These are phyloP conservation scores for Archilochus colubris DNA, from an alignment of 2,113 vertebrate species.

Conservation along the genomic window DNA sequence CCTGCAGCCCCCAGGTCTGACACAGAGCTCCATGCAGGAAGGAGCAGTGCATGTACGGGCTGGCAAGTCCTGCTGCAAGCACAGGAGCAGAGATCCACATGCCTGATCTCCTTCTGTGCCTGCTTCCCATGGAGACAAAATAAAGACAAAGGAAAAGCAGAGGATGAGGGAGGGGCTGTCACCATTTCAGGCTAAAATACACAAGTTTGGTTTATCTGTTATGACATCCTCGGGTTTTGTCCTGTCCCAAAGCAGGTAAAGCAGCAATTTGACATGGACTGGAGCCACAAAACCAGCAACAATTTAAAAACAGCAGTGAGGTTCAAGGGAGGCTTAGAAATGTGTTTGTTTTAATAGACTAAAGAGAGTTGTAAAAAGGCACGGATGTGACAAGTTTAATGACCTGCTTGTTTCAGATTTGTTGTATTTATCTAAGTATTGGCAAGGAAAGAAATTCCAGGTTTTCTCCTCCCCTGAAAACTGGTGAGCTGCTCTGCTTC, in stretches of 20 bases:
- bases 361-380: neutral
- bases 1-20: neutral
- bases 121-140: neutral
- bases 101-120: neutral
- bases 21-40: neutral
- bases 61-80: neutral
- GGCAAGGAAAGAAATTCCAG: neutral
- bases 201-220: neutral
- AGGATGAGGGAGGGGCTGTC: neutral
- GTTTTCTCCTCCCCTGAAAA: neutral
- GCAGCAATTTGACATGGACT: neutral
- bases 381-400: neutral
- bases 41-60: neutral
- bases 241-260: neutral
- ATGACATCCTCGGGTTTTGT: fast-evolving
- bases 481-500: neutral
- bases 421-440: neutral
- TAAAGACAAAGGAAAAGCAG: neutral
- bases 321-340: neutral
- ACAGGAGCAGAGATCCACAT: fast-evolving
- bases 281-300: neutral
- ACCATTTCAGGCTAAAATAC: neutral
- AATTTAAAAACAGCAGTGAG: neutral
- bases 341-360: neutral
- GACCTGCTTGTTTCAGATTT: neutral